phyloP scores from a whole-genome alignment of 1,140 invertebrate genomes.

The Thalassaphorura encarpata region DNA sequence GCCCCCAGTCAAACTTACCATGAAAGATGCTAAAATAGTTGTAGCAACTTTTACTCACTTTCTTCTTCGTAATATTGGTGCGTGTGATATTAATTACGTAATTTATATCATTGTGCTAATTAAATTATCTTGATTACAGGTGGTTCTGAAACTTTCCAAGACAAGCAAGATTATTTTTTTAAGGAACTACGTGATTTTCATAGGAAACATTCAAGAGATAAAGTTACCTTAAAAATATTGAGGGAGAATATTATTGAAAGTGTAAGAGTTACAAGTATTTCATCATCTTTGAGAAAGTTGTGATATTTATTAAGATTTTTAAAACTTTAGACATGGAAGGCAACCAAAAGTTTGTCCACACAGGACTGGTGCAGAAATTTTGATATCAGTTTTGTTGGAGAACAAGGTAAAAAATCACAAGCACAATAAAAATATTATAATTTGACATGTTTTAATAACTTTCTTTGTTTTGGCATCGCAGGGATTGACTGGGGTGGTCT shows the following conservation, averaged over 20 bases:
- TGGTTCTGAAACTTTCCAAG: constrained; percentile 88
- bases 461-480: constrained; percentile 34
- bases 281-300: constrained; percentile 31
- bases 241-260: constrained; percentile 31
- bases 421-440: background rate
- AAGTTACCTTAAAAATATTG: constrained; percentile 50
- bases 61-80: constrained; percentile 82
- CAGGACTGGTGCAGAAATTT: constrained; percentile 88
- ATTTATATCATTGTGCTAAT: background rate
- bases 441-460: constrained; percentile 4
- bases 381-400: constrained; percentile 80
- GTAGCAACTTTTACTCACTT: constrained; percentile 87
- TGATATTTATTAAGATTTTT: constrained; percentile 32
- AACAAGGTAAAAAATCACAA: constrained; percentile 60
- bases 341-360: constrained; percentile 66
- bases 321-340: constrained; percentile 44
- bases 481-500: constrained; percentile 90
- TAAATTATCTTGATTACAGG: constrained; percentile 39
- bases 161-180: constrained; percentile 91
- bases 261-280: constrained; percentile 19
- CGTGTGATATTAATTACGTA: constrained; percentile 1
- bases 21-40: constrained; percentile 75
- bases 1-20: constrained; percentile 66
- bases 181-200: constrained; percentile 79
- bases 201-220: constrained; percentile 73